Percentiles rank a stretch among this genome's conserved stretches.
Evolutionary conservation across 2,113 vertebrate species (phyloP).

Genomic region (Aspiorhynchus laticeps): DNA sequence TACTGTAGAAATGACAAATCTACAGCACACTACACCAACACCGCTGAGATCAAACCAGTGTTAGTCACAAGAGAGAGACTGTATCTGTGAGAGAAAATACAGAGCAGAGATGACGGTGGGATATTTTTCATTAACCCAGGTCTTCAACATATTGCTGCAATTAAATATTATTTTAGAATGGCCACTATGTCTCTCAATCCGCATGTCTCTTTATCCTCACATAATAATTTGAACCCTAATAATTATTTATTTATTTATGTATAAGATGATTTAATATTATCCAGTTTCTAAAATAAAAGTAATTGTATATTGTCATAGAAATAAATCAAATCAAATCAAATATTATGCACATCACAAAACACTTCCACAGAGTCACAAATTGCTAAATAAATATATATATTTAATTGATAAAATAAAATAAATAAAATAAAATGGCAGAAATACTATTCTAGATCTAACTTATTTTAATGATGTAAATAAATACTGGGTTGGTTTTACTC

Average conservation of each 20-base stretch:
- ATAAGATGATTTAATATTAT: not conserved
- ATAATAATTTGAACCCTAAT: not conserved
- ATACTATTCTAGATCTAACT: not conserved
- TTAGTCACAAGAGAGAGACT: not conserved
- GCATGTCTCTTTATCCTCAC: not conserved
- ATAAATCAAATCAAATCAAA: not conserved
- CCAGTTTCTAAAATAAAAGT: not conserved
- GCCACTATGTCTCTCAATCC: not conserved
- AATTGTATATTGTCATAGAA: no score
- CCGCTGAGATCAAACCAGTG: not conserved
- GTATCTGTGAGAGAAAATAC: not conserved
- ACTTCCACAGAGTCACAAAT: not conserved
- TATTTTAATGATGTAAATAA: not conserved
- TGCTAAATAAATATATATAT: no score
- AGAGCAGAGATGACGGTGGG: not conserved
- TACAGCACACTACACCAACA: not conserved
- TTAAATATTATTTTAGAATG: not conserved
- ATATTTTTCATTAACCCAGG: not conserved
- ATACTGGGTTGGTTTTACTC: not conserved
- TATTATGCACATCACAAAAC: not conserved
- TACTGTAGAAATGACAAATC: conserved; percentile 1
- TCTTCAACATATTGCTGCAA: not conserved
- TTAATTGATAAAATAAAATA: no score
- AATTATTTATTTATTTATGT: not conserved
- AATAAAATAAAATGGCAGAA: no score